Base-by-base conservation (phyloP, 2,888 invertebrate genomes). In the Cryptocheilus praepositus region DNA sequence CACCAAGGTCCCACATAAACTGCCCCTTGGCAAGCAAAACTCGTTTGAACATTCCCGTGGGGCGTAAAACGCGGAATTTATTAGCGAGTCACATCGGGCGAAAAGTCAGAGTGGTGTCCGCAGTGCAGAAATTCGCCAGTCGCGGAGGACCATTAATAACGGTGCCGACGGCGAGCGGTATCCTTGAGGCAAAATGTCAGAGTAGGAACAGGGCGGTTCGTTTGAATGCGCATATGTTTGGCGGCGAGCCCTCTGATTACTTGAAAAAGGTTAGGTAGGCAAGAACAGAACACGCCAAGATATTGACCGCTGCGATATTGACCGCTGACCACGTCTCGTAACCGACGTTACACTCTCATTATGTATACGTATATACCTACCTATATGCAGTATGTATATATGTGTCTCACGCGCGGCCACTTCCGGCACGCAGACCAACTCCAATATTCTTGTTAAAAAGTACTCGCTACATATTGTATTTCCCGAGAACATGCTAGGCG, bases 301-400 rank as follows among this genome's bases (percentile, higher is more conserved):
- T 88, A 88, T 88, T 85, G 88, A 88, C 84, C 87, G 86, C 73
- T 65, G 61, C 76, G 74, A 77, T 87, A 87, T 88, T 87, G 88
- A 88, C 88, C 85, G 86, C 80, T 79, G 81, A 80, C 80, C 80
- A 81, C 70, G 78, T 79, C 74, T 76, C 74, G 71, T 63, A 71
- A 63, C 61, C 60, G 46, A n/a, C 63, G 57, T 55, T 68, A 52
- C 61, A 64, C 73, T 68, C 21, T 22, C 25, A n/a, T 3, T 4
- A 53, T 3, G n/a, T 22, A 15, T 5, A 21, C 3, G n/a, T n/a
- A 53, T 7, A 5, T 53, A 22, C 5, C 11, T 25, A 25, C 53
- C 15, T 53, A 22, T 19, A 22, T 15, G 2, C 2, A 11, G 13
- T 16, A 28, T 15, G 49, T 7, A 11, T 16, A 1, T 18, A n/a